Percentiles rank a stretch among this genome's conserved stretches.
These are phyloP conservation scores for Ormyrus nitidulus DNA, from an alignment of 2,888 invertebrate species.

Conservation along the genomic window DNA sequence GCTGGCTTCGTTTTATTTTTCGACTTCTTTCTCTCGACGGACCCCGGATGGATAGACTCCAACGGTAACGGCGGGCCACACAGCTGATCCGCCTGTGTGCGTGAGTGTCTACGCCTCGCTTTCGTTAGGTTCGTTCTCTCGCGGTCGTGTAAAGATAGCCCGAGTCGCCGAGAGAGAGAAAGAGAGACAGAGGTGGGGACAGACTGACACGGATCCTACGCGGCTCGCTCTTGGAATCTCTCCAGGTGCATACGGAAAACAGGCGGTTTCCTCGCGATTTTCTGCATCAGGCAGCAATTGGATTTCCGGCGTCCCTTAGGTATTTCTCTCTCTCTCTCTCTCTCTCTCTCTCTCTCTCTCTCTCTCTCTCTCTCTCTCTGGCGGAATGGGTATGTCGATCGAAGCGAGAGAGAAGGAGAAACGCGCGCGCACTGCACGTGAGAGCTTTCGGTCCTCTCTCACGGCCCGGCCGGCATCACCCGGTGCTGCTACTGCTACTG, in stretches of 20 bases:
- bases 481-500: slow-evolving; percentile 10
- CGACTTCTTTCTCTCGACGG: too few species aligned
- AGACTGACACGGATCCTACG: background rate
- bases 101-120: too few species aligned
- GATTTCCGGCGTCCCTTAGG: background rate
- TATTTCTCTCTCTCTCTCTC: background rate
- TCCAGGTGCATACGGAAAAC: background rate
- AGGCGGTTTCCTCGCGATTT: too few species aligned
- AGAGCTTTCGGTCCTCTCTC: slow-evolving; percentile 26
- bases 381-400: slow-evolving; percentile 22
- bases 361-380: background rate
- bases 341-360: slow-evolving; percentile 7
- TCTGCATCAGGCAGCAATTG: too few species aligned
- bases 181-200: slow-evolving; percentile 1
- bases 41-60: too few species aligned
- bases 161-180: too few species aligned
- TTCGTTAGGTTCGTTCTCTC: too few species aligned
- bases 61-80: too few species aligned
- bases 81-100: too few species aligned
- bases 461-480: slow-evolving; percentile 23
- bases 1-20: too few species aligned
- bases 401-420: background rate
- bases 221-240: background rate
- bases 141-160: too few species aligned
- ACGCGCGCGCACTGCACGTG: slow-evolving; percentile 6